Conservation (phyloP, 2,888 invertebrate genomes). For the Pseudococcus viburni region DNA sequence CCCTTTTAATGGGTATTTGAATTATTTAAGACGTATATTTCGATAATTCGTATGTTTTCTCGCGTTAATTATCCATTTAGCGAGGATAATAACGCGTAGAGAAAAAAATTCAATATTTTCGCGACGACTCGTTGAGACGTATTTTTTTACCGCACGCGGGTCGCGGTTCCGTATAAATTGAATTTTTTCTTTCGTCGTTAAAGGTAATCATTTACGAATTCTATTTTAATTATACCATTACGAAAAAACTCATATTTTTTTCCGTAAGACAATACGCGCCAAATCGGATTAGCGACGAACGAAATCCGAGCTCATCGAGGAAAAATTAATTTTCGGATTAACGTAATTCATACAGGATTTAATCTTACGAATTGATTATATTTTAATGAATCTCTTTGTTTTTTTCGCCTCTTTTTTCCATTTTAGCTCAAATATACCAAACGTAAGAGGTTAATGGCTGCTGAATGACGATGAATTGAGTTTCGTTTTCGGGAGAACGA, state of each 20-base stretch:
- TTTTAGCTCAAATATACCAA: conserved; percentile 25
- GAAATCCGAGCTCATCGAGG: conserved; percentile 13
- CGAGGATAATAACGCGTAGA: conserved; percentile 29
- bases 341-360: conserved; percentile 5
- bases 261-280: background rate
- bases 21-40: conserved; percentile 37
- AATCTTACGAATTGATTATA: conserved; percentile 27
- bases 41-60: conserved; percentile 43
- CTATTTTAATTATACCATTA: conserved; percentile 24
- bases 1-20: conserved; percentile 44
- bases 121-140: background rate
- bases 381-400: conserved; percentile 34
- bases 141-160: background rate
- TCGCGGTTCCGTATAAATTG: background rate
- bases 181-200: conserved; percentile 5
- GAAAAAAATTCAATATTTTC: background rate
- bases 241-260: conserved; percentile 11
- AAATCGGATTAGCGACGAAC: conserved; percentile 16
- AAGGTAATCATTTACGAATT: conserved; percentile 29
- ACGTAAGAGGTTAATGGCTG: conserved; percentile 41
- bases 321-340: conserved; percentile 29
- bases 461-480: background rate
- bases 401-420: background rate
- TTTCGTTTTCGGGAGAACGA: background rate
- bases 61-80: conserved; percentile 41